phyloP scores from a whole-genome alignment of 2,888 invertebrate genomes.

The Horisme vitalbata region DNA sequence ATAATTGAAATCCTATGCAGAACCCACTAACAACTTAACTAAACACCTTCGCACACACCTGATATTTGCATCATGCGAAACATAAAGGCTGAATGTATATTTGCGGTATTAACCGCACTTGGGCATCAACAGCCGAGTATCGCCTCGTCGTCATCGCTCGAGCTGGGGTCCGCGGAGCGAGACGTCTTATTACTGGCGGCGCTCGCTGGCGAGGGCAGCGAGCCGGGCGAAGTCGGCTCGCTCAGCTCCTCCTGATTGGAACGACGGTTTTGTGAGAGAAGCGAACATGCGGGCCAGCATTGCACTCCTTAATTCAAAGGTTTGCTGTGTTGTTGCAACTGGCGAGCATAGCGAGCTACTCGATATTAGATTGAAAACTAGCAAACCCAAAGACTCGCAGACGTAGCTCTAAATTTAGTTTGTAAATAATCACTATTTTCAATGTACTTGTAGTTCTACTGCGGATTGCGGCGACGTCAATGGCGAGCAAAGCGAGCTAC shows the following conservation, averaged over 20 bases:
- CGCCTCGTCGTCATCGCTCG: slow-evolving; percentile 16
- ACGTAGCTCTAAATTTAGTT: too few species aligned
- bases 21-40: background rate
- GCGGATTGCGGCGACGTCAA: too few species aligned
- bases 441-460: too few species aligned
- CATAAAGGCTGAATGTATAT: background rate
- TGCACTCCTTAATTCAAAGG: too few species aligned
- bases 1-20: background rate
- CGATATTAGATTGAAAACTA: too few species aligned
- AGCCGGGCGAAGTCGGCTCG: slow-evolving; percentile 10
- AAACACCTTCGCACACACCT: background rate
- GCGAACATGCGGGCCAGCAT: background rate
- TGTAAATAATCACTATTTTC: too few species aligned
- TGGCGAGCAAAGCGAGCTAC: too few species aligned
- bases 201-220: background rate
- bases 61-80: background rate
- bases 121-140: slow-evolving; percentile 23
- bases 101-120: slow-evolving; percentile 4
- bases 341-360: too few species aligned
- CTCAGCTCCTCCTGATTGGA: slow-evolving; percentile 18
- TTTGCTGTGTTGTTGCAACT: too few species aligned
- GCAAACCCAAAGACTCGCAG: too few species aligned
- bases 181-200: background rate
- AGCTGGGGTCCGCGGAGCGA: slow-evolving; percentile 1
- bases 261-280: slow-evolving; percentile 30